Evolutionary conservation across 1,140 invertebrate genomes (phyloP), one percentile per base, ranked within the genome.

Genomic region (Calephelis nemesis): DNA sequence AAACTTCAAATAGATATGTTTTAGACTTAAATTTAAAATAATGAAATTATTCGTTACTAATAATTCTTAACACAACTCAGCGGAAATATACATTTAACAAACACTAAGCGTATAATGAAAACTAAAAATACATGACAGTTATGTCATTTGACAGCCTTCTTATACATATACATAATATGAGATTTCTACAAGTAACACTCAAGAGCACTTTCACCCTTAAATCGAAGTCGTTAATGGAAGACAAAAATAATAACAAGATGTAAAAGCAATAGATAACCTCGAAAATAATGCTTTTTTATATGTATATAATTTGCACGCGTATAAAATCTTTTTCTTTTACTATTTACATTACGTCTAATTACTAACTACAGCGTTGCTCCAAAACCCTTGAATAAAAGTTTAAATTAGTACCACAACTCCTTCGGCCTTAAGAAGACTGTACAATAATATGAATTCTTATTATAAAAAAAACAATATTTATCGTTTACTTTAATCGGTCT

Each of bases 1-100:
- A 85, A 85, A 80, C 75, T 82, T 79, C 76, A 80, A 81, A 84
- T 84, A 88, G 88, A 90, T 90, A 90, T 90, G 88, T 90, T 84
- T 82, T 76, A 84, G 70, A 74, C 73, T 72, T 74, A 58, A 69
- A 50, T 10, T 67, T 47, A 72, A 72, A 67, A 50, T 70, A 54
- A 70, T 52, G 48, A 39, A 62, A 49, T 19, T 13, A 66, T 70
- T 58, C 11, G 15, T 1, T 52, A 13, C 47, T 42, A 42, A 12
- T 42, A 42, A 12, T 63, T 30, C 13, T 52, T 45, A 50, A 45
- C 8, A 63, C 11, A 69, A 47, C 12, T 40, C 58, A 40, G 30
- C 30, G n/a, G 7, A 54, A 58, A 47, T 19, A 40, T 69, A 69
- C 47, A 69, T 65, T 45, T 54, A 64, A 58, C 19, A 19, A 58